Percentiles rank a stretch among this genome's conserved stretches.
Evolutionary conservation across 53 echinoderm and acorn worm species (phyloP).

Genomic region (Echinometra lucunter): DNA sequence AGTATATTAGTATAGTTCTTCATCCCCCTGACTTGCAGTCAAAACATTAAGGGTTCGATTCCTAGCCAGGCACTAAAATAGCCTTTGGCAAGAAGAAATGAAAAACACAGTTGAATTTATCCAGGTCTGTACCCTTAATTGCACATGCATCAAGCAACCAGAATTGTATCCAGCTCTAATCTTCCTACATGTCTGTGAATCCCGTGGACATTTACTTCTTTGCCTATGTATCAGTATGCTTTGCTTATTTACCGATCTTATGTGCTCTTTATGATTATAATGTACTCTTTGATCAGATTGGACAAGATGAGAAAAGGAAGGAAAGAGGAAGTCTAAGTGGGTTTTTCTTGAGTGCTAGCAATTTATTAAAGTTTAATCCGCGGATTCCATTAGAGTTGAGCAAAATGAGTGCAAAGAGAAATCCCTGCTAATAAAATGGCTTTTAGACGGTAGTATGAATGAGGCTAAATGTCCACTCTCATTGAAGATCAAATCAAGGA

Average conservation of each 20-base stretch:
- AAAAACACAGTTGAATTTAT: too few species aligned
- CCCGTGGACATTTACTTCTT: too few species aligned
- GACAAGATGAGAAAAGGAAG: not conserved
- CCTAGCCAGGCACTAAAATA: too few species aligned
- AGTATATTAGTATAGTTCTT: too few species aligned
- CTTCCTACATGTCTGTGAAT: too few species aligned
- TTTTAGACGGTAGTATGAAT: conserved; percentile 24
- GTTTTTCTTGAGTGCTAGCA: not conserved
- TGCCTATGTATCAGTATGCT: not conserved
- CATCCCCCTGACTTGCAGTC: too few species aligned
- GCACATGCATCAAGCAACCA: too few species aligned
- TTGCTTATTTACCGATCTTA: too few species aligned
- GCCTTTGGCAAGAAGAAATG: too few species aligned
- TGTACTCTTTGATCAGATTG: not conserved
- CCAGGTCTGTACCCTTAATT: too few species aligned
- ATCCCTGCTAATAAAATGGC: conserved; percentile 10
- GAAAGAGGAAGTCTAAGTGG: conserved; percentile 2
- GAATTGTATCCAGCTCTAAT: too few species aligned
- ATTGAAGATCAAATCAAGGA: conserved; percentile 11
- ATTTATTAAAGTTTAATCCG: not conserved
- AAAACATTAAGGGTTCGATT: too few species aligned
- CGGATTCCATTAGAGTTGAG: conserved; percentile 4
- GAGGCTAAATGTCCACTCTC: not conserved
- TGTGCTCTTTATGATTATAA: not conserved
- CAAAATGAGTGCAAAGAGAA: not conserved